Conservation (phyloP, 2,113 vertebrate genomes). For the Tetraodon nigroviridis region DNA sequence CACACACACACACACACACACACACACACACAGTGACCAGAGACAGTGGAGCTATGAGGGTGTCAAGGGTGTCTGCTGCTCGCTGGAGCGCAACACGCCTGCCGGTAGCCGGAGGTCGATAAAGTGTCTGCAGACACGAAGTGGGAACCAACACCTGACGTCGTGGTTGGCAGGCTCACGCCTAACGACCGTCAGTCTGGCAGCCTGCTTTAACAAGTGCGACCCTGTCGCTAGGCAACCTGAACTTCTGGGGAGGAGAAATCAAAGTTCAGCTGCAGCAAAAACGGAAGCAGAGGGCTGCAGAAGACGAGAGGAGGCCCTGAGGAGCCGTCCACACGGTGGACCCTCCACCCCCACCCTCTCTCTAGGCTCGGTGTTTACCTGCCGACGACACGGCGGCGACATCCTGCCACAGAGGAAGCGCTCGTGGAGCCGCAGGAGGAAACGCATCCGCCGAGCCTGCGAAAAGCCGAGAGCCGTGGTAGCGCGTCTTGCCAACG, state of each 20-base stretch:
- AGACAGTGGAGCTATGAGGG: too few species aligned
- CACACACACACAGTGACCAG: conserved; percentile 12
- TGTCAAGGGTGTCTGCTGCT: too few species aligned
- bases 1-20: conserved; percentile 22
- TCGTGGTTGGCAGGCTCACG: conserved; percentile 70
- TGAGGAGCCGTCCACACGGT: too few species aligned
- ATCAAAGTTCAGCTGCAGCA: conserved; percentile 35
- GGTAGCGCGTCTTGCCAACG: conserved; percentile 38
- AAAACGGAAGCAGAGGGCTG: neutral
- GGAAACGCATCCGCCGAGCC: conserved; percentile 10
- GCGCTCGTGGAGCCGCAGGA: conserved; percentile 10
- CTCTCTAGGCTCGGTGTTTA: too few species aligned
- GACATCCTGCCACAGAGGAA: conserved; percentile 10
- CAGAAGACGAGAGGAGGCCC: neutral
- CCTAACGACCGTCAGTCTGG: conserved; percentile 64
- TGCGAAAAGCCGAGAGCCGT: conserved; percentile 11
- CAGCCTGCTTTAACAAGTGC: conserved; percentile 51
- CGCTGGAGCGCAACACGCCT: too few species aligned
- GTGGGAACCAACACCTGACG: conserved; percentile 72
- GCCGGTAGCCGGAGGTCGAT: conserved; percentile 33
- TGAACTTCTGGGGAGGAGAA: conserved; percentile 56
- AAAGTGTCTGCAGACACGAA: conserved; percentile 60
- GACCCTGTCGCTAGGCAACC: conserved; percentile 73
- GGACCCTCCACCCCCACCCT: neutral
- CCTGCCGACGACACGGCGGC: neutral